phyloP scores from a whole-genome alignment of 2,113 vertebrate species.

The Pleuronectes platessa region DNA sequence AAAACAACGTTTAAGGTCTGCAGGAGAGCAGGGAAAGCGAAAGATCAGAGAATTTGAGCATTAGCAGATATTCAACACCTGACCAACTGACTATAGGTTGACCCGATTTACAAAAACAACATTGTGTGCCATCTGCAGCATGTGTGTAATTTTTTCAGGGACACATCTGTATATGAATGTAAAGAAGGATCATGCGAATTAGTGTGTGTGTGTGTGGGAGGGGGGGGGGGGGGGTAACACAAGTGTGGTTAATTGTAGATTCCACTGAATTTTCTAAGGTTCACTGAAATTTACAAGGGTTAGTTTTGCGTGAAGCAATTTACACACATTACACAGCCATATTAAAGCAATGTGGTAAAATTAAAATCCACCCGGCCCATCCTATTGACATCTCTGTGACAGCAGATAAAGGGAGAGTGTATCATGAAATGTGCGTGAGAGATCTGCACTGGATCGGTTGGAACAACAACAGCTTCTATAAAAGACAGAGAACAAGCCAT shows the following conservation, averaged over 20 bases:
- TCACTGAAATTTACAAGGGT: constrained; percentile 51
- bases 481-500: background rate
- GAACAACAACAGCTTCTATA: background rate
- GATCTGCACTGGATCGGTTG: background rate
- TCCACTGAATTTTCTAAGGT: constrained; percentile 49
- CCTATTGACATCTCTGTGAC: background rate
- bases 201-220: too few relatives aligned
- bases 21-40: background rate
- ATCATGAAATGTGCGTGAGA: background rate
- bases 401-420: background rate
- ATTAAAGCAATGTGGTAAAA: constrained; percentile 21
- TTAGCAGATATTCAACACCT: background rate
- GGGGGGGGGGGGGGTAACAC: too few relatives aligned
- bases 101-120: too few relatives aligned
- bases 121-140: too few relatives aligned
- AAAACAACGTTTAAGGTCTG: background rate
- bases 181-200: background rate
- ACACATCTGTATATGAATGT: background rate
- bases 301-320: constrained; percentile 47
- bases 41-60: background rate
- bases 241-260: constrained; percentile 38
- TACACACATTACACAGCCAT: constrained; percentile 29
- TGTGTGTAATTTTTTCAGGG: too few relatives aligned
- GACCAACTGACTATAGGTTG: background rate
- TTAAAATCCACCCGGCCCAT: background rate